Evolutionary conservation across 2,797 vertebrate genomes (phyloP).

Genomic region (Siniperca scherzeri): DNA sequence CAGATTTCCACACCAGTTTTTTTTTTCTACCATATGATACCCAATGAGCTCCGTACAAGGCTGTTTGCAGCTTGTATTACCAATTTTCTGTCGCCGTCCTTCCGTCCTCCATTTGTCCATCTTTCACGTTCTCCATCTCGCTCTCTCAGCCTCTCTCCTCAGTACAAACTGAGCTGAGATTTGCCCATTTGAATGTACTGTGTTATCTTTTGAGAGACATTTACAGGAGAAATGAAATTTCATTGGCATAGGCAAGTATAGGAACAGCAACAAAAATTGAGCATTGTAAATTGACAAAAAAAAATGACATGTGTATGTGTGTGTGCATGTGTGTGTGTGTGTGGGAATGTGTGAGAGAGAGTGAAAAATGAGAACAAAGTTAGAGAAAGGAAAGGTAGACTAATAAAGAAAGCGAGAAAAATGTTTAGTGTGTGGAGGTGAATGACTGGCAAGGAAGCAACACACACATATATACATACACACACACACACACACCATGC

Average conservation of each 20-base stretch:
- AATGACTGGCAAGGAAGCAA: conserved; percentile 45
- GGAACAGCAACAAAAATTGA: not conserved
- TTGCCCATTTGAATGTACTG: not conserved
- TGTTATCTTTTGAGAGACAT: not conserved
- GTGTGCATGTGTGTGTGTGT: no score
- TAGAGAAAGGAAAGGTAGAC: conserved; percentile 17
- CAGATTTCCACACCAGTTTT: conserved; percentile 3
- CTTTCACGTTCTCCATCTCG: not conserved
- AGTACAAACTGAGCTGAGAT: not conserved
- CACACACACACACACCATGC: conserved; percentile 41
- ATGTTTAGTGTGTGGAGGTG: conserved; percentile 34
- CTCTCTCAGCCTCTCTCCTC: not conserved
- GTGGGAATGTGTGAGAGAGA: not conserved
- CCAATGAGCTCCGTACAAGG: not conserved
- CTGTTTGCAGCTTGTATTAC: not conserved
- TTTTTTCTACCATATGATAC: not conserved
- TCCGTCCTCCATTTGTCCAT: not conserved
- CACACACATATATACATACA: conserved; percentile 31
- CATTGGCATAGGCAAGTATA: not conserved
- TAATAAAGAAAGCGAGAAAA: conserved; percentile 22
- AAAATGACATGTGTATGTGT: not conserved
- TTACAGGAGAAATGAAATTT: not conserved
- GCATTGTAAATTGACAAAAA: not conserved
- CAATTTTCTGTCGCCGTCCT: not conserved
- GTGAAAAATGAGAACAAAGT: not conserved